Conservation (phyloP, 2,113 vertebrate species). For the Ageneiosus marmoratus region DNA sequence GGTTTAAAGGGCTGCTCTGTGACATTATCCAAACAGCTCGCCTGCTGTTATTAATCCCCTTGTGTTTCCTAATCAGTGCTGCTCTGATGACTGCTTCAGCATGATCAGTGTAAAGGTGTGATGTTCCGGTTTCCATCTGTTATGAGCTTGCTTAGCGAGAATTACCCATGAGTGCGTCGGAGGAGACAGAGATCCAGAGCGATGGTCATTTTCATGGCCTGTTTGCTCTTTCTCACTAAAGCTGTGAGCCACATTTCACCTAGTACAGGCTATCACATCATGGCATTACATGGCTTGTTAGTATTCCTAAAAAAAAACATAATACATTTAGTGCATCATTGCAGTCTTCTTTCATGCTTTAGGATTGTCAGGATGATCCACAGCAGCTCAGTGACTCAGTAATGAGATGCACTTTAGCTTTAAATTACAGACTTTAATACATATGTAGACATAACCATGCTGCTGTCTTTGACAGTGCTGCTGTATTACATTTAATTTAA, state of each 20-base stretch:
- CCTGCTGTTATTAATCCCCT: conserved; percentile 29
- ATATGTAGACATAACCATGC: not conserved
- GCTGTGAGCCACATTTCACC: conserved; percentile 17
- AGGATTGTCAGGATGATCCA: not conserved
- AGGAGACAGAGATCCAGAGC: not conserved
- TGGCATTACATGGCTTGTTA: not conserved
- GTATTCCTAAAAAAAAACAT: not conserved
- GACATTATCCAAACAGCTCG: conserved; percentile 6
- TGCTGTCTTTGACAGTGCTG: not conserved
- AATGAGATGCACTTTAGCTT: not conserved
- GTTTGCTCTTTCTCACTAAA: conserved; percentile 10
- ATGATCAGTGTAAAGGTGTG: conserved; percentile 37
- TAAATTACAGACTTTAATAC: not conserved
- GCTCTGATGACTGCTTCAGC: conserved; percentile 38
- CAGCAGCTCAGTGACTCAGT: not conserved
- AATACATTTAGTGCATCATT: conserved; percentile 22
- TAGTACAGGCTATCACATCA: conserved; percentile 40
- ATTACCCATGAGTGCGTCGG: not conserved
- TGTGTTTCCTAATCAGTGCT: conserved; percentile 29
- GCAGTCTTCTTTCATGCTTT: not conserved
- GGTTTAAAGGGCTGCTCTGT: not conserved
- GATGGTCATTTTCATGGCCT: conserved; percentile 30
- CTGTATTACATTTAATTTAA: not conserved
- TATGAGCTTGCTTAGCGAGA: not conserved
- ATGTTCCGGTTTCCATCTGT: conserved; percentile 18